Conservation (phyloP, 2,113 vertebrate genomes). For the Benitochromis conjunctus region DNA sequence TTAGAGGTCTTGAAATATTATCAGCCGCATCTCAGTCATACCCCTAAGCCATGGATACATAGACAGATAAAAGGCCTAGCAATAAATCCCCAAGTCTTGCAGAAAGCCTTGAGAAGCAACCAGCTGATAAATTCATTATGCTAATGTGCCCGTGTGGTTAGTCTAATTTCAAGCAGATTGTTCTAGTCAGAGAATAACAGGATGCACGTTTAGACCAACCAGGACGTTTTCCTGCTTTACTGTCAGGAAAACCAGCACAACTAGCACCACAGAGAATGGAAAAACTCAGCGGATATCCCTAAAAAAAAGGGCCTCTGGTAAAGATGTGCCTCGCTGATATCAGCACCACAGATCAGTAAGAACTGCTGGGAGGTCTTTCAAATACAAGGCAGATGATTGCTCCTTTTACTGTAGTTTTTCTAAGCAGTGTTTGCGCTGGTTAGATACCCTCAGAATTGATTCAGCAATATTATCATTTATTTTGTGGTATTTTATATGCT, state of each 20-base stretch:
- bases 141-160: not conserved
- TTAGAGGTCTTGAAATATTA: slow-evolving; percentile 1
- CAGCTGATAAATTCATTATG: slow-evolving; percentile 38
- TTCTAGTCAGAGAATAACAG: slow-evolving; percentile 51
- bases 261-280: not conserved
- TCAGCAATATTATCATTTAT: not conserved
- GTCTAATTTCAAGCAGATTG: slow-evolving; percentile 63
- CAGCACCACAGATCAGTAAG: slow-evolving; percentile 1
- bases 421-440: not conserved
- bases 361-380: not conserved
- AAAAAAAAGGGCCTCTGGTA: not conserved
- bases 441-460: not conserved
- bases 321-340: slow-evolving; percentile 7
- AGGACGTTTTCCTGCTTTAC: slow-evolving; percentile 26
- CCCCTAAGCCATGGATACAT: not conserved
- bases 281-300: slow-evolving; percentile 7
- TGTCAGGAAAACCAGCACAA: slow-evolving; percentile 36
- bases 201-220: slow-evolving; percentile 41
- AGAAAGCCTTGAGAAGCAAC: slow-evolving; percentile 29
- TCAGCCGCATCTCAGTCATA: not conserved
- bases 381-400: not conserved
- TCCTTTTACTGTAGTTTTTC: not conserved
- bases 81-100: not conserved
- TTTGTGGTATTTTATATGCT: not conserved
- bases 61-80: not conserved